Base-by-base conservation (phyloP, 2,113 vertebrate genomes). In the Okapia johnstoni region DNA sequence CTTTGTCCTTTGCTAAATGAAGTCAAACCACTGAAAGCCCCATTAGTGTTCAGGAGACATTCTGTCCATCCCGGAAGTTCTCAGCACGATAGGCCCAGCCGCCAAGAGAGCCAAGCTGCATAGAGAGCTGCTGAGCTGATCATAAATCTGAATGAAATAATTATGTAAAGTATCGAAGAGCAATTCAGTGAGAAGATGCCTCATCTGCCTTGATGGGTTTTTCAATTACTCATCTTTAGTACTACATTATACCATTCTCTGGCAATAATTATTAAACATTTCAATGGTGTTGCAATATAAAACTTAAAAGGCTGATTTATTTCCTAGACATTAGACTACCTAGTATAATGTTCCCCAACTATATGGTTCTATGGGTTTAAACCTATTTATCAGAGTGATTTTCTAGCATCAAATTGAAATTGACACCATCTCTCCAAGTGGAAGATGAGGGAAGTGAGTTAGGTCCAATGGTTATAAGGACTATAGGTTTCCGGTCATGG, bases 81-180 rank as follows among this genome's bases (percentile, higher is more conserved):
- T 57, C 12, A 7, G 36, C 40, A 28, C 13, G 33, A 19, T 57
- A 73, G 70, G 70, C 70, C 40, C 43, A 26, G 70, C 40, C 23
- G 12, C 40, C 36, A 43, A 76, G 70, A 43, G 6, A 76, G 40
- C 12, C 85, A 92, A 94, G 21, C 52, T 36, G 66, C 73, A 73
- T 88, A 55, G 83, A 87, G 89, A 86, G 79, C 85, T 96, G 93
- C 94, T 93, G 86, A 95, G 70, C 85, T 84, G 95, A 90, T 92
- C 96, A 86, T 97, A 97, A 97, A 98, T 98, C 96, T 97, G 94
- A 97, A 98, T 95, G 94, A 95, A 97, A 97, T 98, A 97, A 97
- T 98, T 98, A 97, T 96, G 93, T 94, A 63, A 97, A 95, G 79
- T 93, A 97, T 96, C 96, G 93, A 93, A 93, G 84, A 98, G 95